Base-by-base conservation (phyloP, 2,797 vertebrate genomes). In the Galago senegalensis region DNA sequence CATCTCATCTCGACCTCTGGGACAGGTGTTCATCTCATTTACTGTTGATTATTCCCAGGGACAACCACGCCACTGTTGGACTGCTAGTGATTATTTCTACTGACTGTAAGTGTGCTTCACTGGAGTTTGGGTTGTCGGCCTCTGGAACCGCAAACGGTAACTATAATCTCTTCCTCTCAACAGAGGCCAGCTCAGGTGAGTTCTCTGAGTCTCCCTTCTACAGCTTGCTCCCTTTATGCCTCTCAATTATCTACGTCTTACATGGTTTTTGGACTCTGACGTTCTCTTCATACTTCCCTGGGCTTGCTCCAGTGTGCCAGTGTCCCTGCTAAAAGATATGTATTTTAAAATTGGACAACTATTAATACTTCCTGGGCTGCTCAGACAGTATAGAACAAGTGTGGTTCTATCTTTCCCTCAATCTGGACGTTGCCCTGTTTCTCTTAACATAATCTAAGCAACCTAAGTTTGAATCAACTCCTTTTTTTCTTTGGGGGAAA, bases 391-490 rank as follows among this genome's bases (percentile, higher is more conserved):
- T 79, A 86, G 9, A 75, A n/a, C 4, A 43, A n/a, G 27, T 61
- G 18, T 86, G 37, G 11, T 61, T 84, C 31, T 73, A 5, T 43
- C 29, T 7, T 25, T 79, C 25, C 14, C 43, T 73, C 84, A 79
- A 70, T 91, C 53, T 70, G n/a, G 82, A 72, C 61, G 53, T n/a
- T 37, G 25, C 10, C 18, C 80, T 82, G 82, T 93, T 93, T 84
- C 81, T 75, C 29, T 89, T 29, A 75, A 91, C 31, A 34, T 11
- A 7, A 60, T 89, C 53, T 80, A 69, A 69, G 65, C 8, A 10
- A 17, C n/a, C 69, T 77, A 82, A 95, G 67, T 80, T 89, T 82
- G 67, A 91, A 82, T 94, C 72, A 91, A 21, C 72, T 77, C 65
- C n/a, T 82, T 79, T 37, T 27, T 40, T 14, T 80, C 89, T 89